These are phyloP conservation scores for Hydractinia echinata DNA, from an alignment of 30 jellyfish, hydroid and myxozoan species.

Conservation along the genomic window DNA sequence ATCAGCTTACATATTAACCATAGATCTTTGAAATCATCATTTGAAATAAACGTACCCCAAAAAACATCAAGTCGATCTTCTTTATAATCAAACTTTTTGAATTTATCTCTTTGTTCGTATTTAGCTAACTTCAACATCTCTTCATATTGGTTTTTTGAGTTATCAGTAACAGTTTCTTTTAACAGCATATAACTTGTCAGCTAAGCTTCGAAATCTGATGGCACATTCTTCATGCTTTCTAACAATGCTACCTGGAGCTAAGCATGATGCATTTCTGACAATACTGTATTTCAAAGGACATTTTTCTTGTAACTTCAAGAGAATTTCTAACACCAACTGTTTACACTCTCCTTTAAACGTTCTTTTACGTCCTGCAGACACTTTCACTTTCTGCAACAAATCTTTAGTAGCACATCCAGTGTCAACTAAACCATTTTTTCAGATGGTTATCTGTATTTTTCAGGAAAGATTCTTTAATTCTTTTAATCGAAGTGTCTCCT, in stretches of 20 bases:
- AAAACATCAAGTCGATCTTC: not conserved
- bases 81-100: not conserved
- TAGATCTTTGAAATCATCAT: not conserved
- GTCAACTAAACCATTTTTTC: not conserved
- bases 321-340: not conserved
- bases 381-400: not conserved
- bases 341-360: not conserved
- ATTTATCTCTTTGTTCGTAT: not conserved
- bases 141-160: constrained; percentile 4
- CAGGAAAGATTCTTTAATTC: not conserved
- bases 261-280: not conserved
- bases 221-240: not conserved
- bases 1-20: constrained; percentile 23
- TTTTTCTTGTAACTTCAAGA: not conserved
- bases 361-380: not conserved
- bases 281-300: not conserved
- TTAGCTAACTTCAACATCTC: constrained; percentile 8
- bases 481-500: not conserved
- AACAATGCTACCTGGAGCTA: not conserved
- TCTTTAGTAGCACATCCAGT: not conserved
- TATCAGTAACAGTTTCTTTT: not conserved
- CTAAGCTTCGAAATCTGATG: not conserved
- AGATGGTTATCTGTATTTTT: not conserved
- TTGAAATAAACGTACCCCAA: not conserved
- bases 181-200: constrained; percentile 5